Base-by-base conservation (phyloP, 1,140 invertebrate genomes). In the Caerostris darwini region DNA sequence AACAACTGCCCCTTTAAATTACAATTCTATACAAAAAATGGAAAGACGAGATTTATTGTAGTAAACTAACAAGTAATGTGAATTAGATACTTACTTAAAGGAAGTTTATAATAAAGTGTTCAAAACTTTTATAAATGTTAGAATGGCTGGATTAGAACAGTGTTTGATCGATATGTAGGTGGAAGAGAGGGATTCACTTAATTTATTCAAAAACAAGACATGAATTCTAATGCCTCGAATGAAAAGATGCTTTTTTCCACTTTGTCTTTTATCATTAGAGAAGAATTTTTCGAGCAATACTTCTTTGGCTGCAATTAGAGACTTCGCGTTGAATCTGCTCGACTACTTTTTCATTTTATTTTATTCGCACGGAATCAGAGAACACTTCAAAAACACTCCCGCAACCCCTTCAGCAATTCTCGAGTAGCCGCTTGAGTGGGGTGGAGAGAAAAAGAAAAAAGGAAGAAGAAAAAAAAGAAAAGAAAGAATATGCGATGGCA, bases 291-390 rank as follows among this genome's bases (percentile, higher is more conserved):
- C 5, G 3, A 67, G 5, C 5, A 67, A 12, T 4, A 67, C 12
- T n/a, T 67, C 61, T 67, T 67, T 17, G 12, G 61, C 3, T 67
- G 12, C n/a, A 67, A 17, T 67, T 67, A 67, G 3, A 67, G n/a
- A 17, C 61, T 12, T 67, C 61, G 61, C n/a, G n/a, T 14, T 17
- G 14, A 17, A 17, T 4, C 5, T 67, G 6, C 61, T 67, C 12
- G 17, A 67, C 12, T 67, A 14, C 12, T 67, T 67, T 85, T n/a
- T n/a, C n/a, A n/a, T n/a, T n/a, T 85, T 7, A 59, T 85, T 85
- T 58, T 85, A 58, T 85, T 85, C 82, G 7, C 82, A 85, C 54
- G 10, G 54, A 85, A 85, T 85, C 54, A 12, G 82, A 85, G 82
- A 85, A 85, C 82, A n/a, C 82, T 85, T 58, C 14, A 57, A n/a